Base-by-base conservation (phyloP, 2,797 vertebrate genomes). In the Propithecus perrieri region DNA sequence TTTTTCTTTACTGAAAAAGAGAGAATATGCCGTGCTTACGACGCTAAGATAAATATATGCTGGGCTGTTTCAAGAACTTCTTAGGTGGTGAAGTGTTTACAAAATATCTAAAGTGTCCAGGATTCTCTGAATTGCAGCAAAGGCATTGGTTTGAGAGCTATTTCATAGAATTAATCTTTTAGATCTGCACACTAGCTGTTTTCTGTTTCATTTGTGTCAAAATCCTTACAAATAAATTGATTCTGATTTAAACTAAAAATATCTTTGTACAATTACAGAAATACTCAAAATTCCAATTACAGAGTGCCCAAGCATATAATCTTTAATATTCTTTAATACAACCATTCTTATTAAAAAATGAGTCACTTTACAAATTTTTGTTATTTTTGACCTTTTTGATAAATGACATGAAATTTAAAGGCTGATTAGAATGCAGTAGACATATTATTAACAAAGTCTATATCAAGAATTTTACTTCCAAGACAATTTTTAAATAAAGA, bases 31-130 rank as follows among this genome's bases (percentile, higher is more conserved):
- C 86, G 33, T 84, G 38, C 18, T 92, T 87, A 41, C 14, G 24
- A 88, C 11, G 12, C 59, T 88, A 71, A 91, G 5, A 80, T 76
- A 46, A 88, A 92, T 71, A 85, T 53, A 4, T 59, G 3, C 55
- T 85, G 26, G 5, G 2, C n/a, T 96, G 2, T 81, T 85, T 94
- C 5, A 69, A 83, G n/a, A 93, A 84, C 46, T 63, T 83, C 8
- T 88, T 84, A 43, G 55, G 41, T 67, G 13, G 9, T 41, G 7
- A 92, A 93, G 75, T 93, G 53, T 88, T 97, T 88, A 88, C 57
- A 15, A 88, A 76, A 57, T 57, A 69, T 83, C 69, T 84, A 43
- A 80, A 87, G 26, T 69, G 50, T 87, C 50, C 43, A 59, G 8
- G 4, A 84, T 90, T 28, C 35, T 88, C 46, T 79, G 43, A 95